Percentiles rank a stretch among this genome's conserved stretches.
phyloP scores from a whole-genome alignment of 2,888 invertebrate species.

The Tenthredo notha region DNA sequence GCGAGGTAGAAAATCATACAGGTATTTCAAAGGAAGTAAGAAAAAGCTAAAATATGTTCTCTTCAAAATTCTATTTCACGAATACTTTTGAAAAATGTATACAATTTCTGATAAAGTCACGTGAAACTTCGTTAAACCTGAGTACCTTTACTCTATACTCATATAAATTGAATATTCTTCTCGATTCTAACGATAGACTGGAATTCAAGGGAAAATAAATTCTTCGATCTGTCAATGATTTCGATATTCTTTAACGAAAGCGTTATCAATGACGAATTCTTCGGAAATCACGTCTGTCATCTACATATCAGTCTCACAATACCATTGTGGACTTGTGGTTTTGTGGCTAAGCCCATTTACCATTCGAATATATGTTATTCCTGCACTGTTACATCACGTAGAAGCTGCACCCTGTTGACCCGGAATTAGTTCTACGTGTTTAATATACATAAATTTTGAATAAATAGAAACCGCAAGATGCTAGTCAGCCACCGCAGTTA shows the following conservation, averaged over 20 bases:
- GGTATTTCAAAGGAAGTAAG: not conserved
- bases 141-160: not conserved
- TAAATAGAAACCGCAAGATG: conserved; percentile 13
- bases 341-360: not conserved
- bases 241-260: not conserved
- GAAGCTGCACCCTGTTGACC: conserved; percentile 13
- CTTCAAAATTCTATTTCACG: not conserved
- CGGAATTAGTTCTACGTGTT: conserved; percentile 1
- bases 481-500: not conserved
- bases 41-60: not conserved
- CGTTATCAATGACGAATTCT: not conserved
- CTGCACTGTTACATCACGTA: not conserved
- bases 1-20: not conserved
- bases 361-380: not conserved
- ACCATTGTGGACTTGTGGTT: not conserved
- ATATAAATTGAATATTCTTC: not conserved
- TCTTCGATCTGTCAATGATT: no score
- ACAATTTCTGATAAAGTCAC: not conserved
- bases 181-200: not conserved
- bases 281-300: not conserved
- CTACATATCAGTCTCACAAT: not conserved
- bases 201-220: not conserved
- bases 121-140: not conserved
- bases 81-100: not conserved
- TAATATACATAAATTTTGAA: not conserved